These are phyloP conservation scores for Octomys mimax DNA, from an alignment of 2,797 vertebrate species.

Conservation along the genomic window DNA sequence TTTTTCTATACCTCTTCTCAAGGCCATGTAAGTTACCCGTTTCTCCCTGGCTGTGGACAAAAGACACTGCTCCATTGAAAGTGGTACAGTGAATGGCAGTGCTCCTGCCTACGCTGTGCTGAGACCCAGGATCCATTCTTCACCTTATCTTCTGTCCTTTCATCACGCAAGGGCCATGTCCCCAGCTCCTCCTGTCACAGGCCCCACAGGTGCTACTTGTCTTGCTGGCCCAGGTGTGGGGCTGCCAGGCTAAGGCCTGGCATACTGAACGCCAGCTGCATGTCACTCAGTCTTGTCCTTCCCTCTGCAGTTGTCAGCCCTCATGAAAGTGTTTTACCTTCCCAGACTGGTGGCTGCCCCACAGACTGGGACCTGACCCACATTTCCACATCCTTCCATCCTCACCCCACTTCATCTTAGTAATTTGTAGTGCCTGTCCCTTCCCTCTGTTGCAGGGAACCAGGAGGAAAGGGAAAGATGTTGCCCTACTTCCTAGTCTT, in stretches of 20 bases:
- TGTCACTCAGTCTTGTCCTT: conserved; percentile 61
- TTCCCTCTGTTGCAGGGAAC: conserved; percentile 84
- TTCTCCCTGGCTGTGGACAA: conserved; percentile 67
- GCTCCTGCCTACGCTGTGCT: conserved; percentile 10
- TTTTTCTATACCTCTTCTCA: conserved; percentile 80
- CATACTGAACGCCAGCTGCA: conserved; percentile 77
- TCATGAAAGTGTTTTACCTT: conserved; percentile 57
- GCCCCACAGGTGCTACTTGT: conserved; percentile 85
- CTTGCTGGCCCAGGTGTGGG: conserved; percentile 77
- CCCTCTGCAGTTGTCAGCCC: conserved; percentile 52
- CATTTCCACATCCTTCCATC: not conserved
- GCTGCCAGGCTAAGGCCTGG: conserved; percentile 70
- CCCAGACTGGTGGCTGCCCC: not conserved
- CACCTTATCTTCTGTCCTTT: conserved; percentile 51
- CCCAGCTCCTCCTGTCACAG: not conserved
- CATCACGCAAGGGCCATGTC: conserved; percentile 58
- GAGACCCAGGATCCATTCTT: conserved; percentile 45
- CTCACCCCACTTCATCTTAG: conserved; percentile 13
- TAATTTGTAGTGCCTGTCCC: conserved; percentile 75
- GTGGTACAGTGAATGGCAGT: conserved; percentile 35
- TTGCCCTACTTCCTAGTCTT: conserved; percentile 82
- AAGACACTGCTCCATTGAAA: conserved; percentile 39
- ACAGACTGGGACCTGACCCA: conserved; percentile 7
- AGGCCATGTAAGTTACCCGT: conserved; percentile 71
- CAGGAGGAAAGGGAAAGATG: conserved; percentile 76